A percentile compares a stretch with the other conserved stretches of the same genome.
Evolutionary conservation across 2,113 vertebrate genomes (phyloP).

Genomic region (Leptocoma aspasia): DNA sequence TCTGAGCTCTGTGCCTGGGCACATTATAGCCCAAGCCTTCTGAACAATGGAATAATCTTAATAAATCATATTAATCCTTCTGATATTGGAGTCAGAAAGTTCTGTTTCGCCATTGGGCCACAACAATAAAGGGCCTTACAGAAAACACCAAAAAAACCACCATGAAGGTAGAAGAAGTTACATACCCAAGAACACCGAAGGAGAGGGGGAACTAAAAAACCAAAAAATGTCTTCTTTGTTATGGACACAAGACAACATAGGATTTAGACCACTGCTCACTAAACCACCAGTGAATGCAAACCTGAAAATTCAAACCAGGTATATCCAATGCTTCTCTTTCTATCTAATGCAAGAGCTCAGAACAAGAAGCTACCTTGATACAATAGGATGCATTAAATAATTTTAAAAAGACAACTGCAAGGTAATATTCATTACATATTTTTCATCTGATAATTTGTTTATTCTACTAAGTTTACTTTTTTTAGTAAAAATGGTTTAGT

Average conservation of each 20-base stretch:
- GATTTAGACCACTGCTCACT: background rate
- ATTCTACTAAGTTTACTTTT: background rate
- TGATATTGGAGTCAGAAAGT: too few species aligned
- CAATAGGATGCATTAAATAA: background rate
- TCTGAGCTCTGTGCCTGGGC: too few species aligned
- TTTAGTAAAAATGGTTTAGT: background rate
- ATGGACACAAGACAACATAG: fast-evolving
- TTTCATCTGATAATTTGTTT: background rate
- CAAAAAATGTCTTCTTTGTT: background rate
- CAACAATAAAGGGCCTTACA: background rate
- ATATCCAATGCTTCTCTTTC: background rate
- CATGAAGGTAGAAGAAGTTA: background rate
- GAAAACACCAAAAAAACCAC: background rate
- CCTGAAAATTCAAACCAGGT: background rate
- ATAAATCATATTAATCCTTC: too few species aligned
- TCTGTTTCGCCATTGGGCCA: too few species aligned
- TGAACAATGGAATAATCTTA: too few species aligned
- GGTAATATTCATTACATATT: background rate
- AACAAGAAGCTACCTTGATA: background rate
- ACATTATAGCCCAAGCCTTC: too few species aligned
- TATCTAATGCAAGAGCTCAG: background rate
- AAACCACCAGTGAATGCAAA: background rate
- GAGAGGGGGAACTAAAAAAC: fast-evolving
- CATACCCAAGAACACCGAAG: background rate
- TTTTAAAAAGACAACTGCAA: background rate